Evolutionary conservation across 2,797 vertebrate genomes (phyloP), one percentile per base, ranked within the genome.

Genomic region (Arctocebus calabarensis): DNA sequence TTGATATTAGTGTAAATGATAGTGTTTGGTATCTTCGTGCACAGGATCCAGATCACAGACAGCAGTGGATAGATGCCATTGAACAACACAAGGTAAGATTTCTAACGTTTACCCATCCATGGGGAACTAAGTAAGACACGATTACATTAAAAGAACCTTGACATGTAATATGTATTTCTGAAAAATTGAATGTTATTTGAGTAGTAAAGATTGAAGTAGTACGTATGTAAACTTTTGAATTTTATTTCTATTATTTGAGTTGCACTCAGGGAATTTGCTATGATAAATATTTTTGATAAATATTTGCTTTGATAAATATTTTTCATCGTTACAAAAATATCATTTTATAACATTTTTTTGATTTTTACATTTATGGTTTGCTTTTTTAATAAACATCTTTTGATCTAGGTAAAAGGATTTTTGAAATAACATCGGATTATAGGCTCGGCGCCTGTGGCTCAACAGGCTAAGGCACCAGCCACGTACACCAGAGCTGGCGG

Each of bases 1-100:
- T 99, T 98, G 99, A 99, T 97, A 99, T 99, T 92, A 99, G 99
- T 0, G 99, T 99, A 34, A 99, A 99, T 29, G 99, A 99, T 94
- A 99, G 99, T 4, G 99, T 99, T 96, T 99, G 99, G 99, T 99
- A 99, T 97, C 98, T 99, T n/a, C 98, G 99, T 90, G 99, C 99
- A 84, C 99, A 99, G 91, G 99, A 99, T 97, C 99, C 99, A 0
- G 99, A 99, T 96, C 99, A 99, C 97, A 98, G 99, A 91, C 99
- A 99, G 4, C 98, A 99, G 40, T 99, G 99, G 99, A 98, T 99
- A 85, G 99, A 99, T 94, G 99, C 99, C 86, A 99, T 99, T 52
- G 99, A 99, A 94, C 99, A 99, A 94, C 99, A 99, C 98, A 99
- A 99, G 98, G 99, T 99, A 98, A 98, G 87, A n/a, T 70, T 27